phyloP scores from a whole-genome alignment of 2,797 vertebrate species.

The Cichlasoma orientale region DNA sequence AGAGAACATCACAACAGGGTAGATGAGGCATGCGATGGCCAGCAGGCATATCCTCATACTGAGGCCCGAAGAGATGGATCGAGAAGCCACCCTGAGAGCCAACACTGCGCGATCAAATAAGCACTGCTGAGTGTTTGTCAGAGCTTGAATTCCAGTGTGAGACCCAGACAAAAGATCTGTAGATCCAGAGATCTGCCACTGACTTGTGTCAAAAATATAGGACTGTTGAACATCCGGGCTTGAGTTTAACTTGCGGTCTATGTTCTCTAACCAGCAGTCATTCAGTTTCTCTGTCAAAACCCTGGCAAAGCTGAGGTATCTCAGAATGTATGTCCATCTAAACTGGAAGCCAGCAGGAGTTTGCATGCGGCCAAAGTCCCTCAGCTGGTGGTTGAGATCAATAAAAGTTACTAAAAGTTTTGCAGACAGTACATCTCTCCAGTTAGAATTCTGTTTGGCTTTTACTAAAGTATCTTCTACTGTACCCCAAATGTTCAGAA shows the following conservation, averaged over 20 bases:
- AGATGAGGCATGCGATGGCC: slow-evolving; percentile 84
- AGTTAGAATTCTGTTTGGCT: slow-evolving; percentile 73
- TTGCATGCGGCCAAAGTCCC: slow-evolving; percentile 30
- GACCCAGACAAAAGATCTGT: slow-evolving; percentile 50
- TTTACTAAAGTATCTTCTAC: slow-evolving; percentile 63
- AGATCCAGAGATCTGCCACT: slow-evolving; percentile 55
- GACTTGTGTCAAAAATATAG: slow-evolving; percentile 31
- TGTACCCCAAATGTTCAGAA: slow-evolving; percentile 75
- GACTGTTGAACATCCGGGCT: slow-evolving; percentile 6
- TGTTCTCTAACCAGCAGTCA: slow-evolving; percentile 80
- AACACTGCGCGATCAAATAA: slow-evolving; percentile 70
- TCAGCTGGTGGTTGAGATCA: slow-evolving; percentile 73
- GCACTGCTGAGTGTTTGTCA: slow-evolving; percentile 76
- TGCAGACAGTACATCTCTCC: slow-evolving; percentile 80
- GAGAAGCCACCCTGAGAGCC: slow-evolving; percentile 76
- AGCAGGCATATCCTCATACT: slow-evolving; percentile 85
- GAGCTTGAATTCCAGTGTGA: slow-evolving; percentile 32
- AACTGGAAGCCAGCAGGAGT: slow-evolving; percentile 52
- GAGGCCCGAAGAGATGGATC: slow-evolving; percentile 74
- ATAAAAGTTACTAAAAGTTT: slow-evolving; percentile 77
- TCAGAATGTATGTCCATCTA: slow-evolving; percentile 54
- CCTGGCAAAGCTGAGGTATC: slow-evolving; percentile 71
- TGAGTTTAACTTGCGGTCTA: slow-evolving; percentile 62
- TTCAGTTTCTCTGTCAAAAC: slow-evolving; percentile 76
- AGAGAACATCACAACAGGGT: slow-evolving; percentile 85